These are phyloP conservation scores for Syngnathus scovelli DNA, from an alignment of 2,113 vertebrate genomes.

Conservation along the genomic window DNA sequence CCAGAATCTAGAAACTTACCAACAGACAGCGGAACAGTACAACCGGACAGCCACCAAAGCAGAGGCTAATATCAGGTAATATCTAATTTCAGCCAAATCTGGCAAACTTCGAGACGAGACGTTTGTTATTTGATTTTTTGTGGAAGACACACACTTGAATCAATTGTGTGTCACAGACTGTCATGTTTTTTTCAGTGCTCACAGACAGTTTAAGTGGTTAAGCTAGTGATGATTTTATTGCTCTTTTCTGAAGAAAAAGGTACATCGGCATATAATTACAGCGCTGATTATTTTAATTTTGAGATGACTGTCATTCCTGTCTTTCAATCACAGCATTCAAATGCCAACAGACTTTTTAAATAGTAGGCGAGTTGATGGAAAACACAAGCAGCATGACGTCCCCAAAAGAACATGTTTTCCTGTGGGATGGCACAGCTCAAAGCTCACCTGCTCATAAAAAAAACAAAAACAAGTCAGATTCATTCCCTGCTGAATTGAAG, in stretches of 20 bases:
- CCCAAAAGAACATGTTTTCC: constrained; percentile 18
- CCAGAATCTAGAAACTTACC: constrained; percentile 85
- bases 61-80: constrained; percentile 81
- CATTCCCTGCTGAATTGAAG: constrained; percentile 17
- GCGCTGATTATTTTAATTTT: not conserved
- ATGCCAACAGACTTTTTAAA: constrained; percentile 1
- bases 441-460: constrained; percentile 21
- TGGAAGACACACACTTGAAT: too few species aligned
- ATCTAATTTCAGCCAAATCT: not conserved
- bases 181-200: not conserved
- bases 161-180: too few species aligned
- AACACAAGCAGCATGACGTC: constrained; percentile 16
- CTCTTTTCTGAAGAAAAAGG: not conserved
- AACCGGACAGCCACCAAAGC: constrained; percentile 77
- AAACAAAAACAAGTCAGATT: constrained; percentile 25
- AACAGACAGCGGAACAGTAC: constrained; percentile 80
- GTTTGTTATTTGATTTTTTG: not conserved
- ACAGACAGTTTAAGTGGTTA: not conserved
- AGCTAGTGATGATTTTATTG: not conserved
- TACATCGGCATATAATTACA: not conserved
- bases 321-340: not conserved
- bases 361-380: constrained; percentile 4
- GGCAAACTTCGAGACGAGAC: not conserved
- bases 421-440: constrained; percentile 15
- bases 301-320: not conserved